Percentiles rank a stretch among this genome's conserved stretches.
phyloP scores from a whole-genome alignment of 53 echinoderm and acorn worm species.

The Holothuria scabra region DNA sequence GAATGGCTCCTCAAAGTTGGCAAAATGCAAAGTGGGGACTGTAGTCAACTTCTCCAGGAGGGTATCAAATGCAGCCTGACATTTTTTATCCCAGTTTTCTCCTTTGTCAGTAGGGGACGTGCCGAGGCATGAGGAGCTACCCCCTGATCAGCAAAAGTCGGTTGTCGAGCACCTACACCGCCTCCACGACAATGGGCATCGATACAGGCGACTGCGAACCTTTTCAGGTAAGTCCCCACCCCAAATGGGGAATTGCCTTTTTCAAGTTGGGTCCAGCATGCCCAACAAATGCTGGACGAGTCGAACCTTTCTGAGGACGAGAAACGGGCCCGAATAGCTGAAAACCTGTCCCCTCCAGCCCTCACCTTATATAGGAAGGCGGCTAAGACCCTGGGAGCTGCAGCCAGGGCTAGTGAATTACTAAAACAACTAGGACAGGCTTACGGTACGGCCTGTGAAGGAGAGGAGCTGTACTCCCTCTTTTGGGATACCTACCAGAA shows the following conservation, averaged over 20 bases:
- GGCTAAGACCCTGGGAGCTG: slow-evolving; percentile 35
- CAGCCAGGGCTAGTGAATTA: slow-evolving; percentile 19
- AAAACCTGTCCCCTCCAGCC: slow-evolving; percentile 59
- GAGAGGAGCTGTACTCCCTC: slow-evolving; percentile 49
- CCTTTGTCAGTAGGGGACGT: slow-evolving; percentile 44
- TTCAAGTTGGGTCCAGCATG: slow-evolving; percentile 27
- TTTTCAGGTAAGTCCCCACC: slow-evolving; percentile 54
- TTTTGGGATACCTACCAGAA: slow-evolving; percentile 62
- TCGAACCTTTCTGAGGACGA: slow-evolving; percentile 29
- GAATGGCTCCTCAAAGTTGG: too few relatives aligned
- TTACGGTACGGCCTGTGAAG: slow-evolving; percentile 56
- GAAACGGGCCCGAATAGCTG: slow-evolving; percentile 36
- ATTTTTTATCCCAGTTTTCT: too few relatives aligned
- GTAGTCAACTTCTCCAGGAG: too few relatives aligned
- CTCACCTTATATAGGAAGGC: slow-evolving; percentile 47
- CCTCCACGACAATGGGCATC: neutral
- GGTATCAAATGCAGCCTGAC: too few relatives aligned
- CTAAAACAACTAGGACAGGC: slow-evolving; percentile 48
- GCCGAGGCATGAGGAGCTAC: neutral
- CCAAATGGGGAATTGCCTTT: slow-evolving; percentile 36
- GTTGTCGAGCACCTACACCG: slow-evolving; percentile 20
- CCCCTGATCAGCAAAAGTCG: neutral
- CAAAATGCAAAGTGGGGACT: too few relatives aligned
- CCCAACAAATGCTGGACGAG: slow-evolving; percentile 46
- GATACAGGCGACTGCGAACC: too few relatives aligned